These are phyloP conservation scores for Meleagris gallopavo DNA, from an alignment of 2,113 vertebrate genomes.

Conservation along the genomic window DNA sequence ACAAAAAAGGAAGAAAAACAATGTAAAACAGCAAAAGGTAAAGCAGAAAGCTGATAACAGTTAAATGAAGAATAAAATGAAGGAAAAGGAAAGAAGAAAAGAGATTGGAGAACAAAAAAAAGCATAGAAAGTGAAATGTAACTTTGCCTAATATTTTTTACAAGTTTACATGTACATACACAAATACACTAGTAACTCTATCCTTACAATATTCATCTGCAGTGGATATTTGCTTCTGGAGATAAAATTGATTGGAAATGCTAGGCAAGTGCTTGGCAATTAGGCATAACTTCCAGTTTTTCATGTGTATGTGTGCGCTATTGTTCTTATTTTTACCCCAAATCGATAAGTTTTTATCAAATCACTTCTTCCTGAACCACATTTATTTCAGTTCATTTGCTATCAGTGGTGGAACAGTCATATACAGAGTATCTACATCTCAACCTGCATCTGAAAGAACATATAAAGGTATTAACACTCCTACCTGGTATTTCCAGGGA, in stretches of 20 bases:
- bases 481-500: background rate
- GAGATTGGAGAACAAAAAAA: background rate
- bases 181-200: background rate
- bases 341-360: background rate
- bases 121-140: background rate
- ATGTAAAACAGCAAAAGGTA: background rate
- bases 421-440: background rate
- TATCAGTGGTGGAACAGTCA: background rate
- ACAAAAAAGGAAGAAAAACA: background rate
- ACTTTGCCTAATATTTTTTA: background rate
- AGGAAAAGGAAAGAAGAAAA: background rate
- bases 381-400: background rate
- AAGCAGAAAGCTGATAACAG: background rate
- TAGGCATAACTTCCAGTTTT: background rate
- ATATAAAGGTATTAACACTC: background rate
- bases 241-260: background rate
- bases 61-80: background rate
- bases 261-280: background rate
- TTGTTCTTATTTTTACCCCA: background rate
- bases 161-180: too few relatives aligned
- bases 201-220: background rate
- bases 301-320: fast-evolving
- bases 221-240: background rate
- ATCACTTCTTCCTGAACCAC: background rate
- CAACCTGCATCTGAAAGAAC: background rate